Base-by-base conservation (phyloP, 2,113 vertebrate species). In the Syrmaticus mikado region DNA sequence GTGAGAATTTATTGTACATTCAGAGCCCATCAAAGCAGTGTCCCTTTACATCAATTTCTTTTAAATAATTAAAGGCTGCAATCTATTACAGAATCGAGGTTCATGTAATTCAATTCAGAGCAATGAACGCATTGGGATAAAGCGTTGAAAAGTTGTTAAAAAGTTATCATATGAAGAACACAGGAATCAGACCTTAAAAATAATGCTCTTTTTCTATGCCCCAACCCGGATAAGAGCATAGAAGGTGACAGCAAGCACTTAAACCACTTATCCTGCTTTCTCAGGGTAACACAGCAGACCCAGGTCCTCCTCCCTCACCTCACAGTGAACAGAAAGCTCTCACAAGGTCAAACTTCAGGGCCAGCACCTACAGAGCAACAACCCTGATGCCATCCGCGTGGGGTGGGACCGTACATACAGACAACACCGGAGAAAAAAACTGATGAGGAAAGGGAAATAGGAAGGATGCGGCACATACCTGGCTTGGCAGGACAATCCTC, bases 401-500 rank as follows among this genome's bases (percentile, higher is more conserved):
- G 36, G 25, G 71, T 8, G 38, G 62, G 40, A 77, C 73, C 67
- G 7, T 7, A 79, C 82, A 22, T 13, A 20, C 50, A 74, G 82
- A 52, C 16, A 74, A 30, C 8, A 50, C 2, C 0, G 64, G 3
- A 71, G 24, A 4, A 24, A 34, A 32, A 52, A 46, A 20, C 11
- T 36, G 12, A 13, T 1, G 14, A 87, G 36, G 60, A 6, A 78
- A 34, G 65, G 40, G 68, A 17, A 79, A 34, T 0, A 8, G 70
- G 16, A 68, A 75, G 43, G 20, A 67, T 0, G 3, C 8, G 55
- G 67, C 65, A 91, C 98, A 38, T 98, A 99, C 99, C 98, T 95
- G 97, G 95, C 96, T 97, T 98, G 30, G 96, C 92, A 88, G 94
- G 98, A 81, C 99, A 99, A 48, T 97, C 97, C 4, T 97, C 96